These are phyloP conservation scores for Chalcis sispes DNA, from an alignment of 2,888 invertebrate species.

Conservation along the genomic window DNA sequence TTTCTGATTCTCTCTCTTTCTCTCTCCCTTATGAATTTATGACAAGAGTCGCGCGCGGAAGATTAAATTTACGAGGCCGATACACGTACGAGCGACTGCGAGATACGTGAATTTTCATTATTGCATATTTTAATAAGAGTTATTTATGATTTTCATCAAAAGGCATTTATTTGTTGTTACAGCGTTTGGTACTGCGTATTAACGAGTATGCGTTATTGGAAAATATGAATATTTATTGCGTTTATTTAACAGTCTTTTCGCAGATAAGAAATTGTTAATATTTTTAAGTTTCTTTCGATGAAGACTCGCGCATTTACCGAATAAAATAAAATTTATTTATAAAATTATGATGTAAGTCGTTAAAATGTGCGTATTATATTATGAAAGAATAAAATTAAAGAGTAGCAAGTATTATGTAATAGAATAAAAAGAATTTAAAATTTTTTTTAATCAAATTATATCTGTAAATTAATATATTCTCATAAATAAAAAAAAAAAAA, in stretches of 20 bases:
- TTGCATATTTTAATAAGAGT: slow-evolving; percentile 27
- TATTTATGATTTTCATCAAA: slow-evolving; percentile 35
- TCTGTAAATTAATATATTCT: not conserved
- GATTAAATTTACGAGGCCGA: slow-evolving; percentile 51
- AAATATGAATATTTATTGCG: not conserved
- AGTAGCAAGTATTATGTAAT: too few relatives aligned
- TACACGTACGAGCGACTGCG: not conserved
- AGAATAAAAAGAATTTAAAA: too few relatives aligned
- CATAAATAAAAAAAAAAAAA: not conserved
- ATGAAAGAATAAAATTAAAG: too few relatives aligned
- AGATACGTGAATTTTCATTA: slow-evolving; percentile 16
- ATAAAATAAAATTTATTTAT: too few relatives aligned
- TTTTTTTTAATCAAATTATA: not conserved
- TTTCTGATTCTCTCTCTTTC: too few relatives aligned
- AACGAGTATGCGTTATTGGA: not conserved
- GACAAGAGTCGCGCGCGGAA: slow-evolving; percentile 19
- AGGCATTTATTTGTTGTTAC: not conserved
- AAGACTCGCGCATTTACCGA: too few relatives aligned
- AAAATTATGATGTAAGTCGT: too few relatives aligned
- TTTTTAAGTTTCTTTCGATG: too few relatives aligned
- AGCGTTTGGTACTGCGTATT: not conserved
- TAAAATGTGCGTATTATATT: too few relatives aligned
- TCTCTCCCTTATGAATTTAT: slow-evolving; percentile 42
- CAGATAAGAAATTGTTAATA: too few relatives aligned
- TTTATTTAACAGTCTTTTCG: too few relatives aligned